Evolutionary conservation across 2,888 invertebrate genomes (phyloP).

Genomic region (Agapetus fuscipes): DNA sequence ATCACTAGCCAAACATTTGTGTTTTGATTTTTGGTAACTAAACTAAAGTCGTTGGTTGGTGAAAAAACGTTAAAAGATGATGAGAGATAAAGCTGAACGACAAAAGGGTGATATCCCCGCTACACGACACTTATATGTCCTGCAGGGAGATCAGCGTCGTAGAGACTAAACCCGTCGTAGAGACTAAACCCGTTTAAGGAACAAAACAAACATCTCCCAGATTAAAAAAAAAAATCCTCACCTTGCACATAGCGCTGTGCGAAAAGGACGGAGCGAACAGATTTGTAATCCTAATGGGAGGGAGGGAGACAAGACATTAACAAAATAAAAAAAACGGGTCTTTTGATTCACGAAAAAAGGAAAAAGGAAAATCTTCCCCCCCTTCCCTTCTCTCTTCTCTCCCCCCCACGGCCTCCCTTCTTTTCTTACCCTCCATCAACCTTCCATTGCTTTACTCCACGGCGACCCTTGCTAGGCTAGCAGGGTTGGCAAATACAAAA

Average conservation of each 20-base stretch:
- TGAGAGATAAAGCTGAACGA: no score
- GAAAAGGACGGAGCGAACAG: slow-evolving; percentile 5
- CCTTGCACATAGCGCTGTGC: slow-evolving; percentile 1
- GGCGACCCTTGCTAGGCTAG: no score
- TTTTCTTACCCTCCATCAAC: slow-evolving; percentile 1
- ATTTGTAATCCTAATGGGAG: slow-evolving; percentile 9
- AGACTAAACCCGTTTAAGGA: slow-evolving; percentile 30
- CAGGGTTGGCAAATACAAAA: no score
- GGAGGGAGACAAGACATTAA: slow-evolving; percentile 14
- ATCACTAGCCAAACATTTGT: no score
- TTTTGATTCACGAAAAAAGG: slow-evolving; percentile 21
- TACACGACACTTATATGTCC: no score
- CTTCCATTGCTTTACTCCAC: slow-evolving; percentile 3
- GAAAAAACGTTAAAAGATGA: no score
- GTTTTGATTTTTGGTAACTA: no score
- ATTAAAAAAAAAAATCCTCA: slow-evolving; percentile 13
- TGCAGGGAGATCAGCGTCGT: no score
- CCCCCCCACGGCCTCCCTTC: slow-evolving; percentile 4
- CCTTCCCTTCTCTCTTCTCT: slow-evolving; percentile 1
- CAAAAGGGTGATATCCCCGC: no score
- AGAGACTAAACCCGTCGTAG: no score
- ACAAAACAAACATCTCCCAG: slow-evolving; percentile 15
- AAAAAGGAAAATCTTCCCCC: slow-evolving; percentile 8
- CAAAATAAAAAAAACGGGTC: slow-evolving; percentile 21
- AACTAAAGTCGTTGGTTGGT: no score